Evolutionary conservation across 2,888 invertebrate species (phyloP), one percentile per base, ranked within the genome.

Genomic region (Pteria penguin): DNA sequence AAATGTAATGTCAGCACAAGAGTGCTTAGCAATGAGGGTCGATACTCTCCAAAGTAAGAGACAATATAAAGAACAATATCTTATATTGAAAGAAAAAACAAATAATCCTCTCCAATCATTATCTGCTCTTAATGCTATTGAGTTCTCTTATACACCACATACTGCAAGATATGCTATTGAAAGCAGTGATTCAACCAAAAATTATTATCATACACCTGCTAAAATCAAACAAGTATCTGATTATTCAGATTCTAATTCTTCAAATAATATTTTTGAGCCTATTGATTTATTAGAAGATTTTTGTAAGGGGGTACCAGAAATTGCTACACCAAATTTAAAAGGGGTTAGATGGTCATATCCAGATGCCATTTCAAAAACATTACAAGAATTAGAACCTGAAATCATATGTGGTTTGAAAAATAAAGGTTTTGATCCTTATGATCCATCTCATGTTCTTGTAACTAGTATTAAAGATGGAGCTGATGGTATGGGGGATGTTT

Each of bases 401-500:
- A 72, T 72, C 18, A 33, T 57, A 18, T 32, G 32, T 26, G 72
- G 72, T 45, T 63, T 65, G 14, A 24, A 66, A 22, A 26, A 36
- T 8, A 65, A 65, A n/a, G 36, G 45, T 24, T 36, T 66, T 33
- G 45, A 72, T 27, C 57, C 52, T 27, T 55, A 58, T 26, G 66
- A 72, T 57, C 57, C 57, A 11, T 63, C 27, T 24, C 32, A 65
- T 29, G 60, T 58, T 31, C 32, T 66, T 26, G 66, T 45, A 5
- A 65, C 58, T 2, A 66, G 57, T 29, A 72, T 72, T 29, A 72
- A 65, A 72, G 66, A 66, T 66, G 66, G 66, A 5, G 65, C 45
- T 4, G 72, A 72, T 57, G 65, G 72, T 22, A 63, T 65, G 24
- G 72, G 72, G 26, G 72, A 72, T 52, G 72, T 72, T 5, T 36